Percentiles rank a stretch among this genome's conserved stretches.
These are phyloP conservation scores for Leucopsar rothschildi DNA, from an alignment of 2,113 vertebrate genomes.

Conservation along the genomic window DNA sequence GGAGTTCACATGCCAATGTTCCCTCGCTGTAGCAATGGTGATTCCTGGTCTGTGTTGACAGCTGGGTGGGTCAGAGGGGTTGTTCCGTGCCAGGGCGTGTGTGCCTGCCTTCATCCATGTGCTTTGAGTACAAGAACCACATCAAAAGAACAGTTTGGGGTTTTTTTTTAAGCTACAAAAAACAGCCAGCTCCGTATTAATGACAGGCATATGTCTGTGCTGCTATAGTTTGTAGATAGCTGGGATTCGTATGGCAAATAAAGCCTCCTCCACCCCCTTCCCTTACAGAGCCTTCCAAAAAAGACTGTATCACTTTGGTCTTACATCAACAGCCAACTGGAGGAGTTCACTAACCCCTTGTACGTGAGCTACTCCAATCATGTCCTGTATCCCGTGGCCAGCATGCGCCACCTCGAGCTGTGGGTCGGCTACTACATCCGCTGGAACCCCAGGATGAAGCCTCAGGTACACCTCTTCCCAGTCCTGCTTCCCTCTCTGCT, in stretches of 20 bases:
- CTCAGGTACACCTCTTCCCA: conserved; percentile 72
- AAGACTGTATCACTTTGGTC: conserved; percentile 93
- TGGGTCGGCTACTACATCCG: conserved; percentile 98
- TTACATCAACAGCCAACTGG: conserved; percentile 92
- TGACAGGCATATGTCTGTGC: not conserved
- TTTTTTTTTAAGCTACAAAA: not conserved
- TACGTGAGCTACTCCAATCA: conserved; percentile 94
- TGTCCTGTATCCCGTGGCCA: conserved; percentile 92
- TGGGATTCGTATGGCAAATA: not conserved
- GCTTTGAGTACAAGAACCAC: not conserved
- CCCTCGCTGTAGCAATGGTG: accelerated
- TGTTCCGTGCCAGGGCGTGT: accelerated
- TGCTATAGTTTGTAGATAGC: not conserved
- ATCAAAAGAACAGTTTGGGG: not conserved
- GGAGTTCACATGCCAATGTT: not conserved
- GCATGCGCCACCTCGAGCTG: conserved; percentile 95
- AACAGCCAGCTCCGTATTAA: not conserved
- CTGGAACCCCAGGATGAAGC: conserved; percentile 96
- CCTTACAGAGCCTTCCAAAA: conserved; percentile 84
- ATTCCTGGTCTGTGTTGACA: not conserved
- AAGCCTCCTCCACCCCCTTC: conserved; percentile 1
- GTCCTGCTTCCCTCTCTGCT: not conserved
- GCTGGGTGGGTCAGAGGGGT: not conserved
- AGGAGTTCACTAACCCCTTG: conserved; percentile 95
- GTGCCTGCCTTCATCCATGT: not conserved